phyloP scores from a whole-genome alignment of 2,888 invertebrate species.

The Meloe dianella region DNA sequence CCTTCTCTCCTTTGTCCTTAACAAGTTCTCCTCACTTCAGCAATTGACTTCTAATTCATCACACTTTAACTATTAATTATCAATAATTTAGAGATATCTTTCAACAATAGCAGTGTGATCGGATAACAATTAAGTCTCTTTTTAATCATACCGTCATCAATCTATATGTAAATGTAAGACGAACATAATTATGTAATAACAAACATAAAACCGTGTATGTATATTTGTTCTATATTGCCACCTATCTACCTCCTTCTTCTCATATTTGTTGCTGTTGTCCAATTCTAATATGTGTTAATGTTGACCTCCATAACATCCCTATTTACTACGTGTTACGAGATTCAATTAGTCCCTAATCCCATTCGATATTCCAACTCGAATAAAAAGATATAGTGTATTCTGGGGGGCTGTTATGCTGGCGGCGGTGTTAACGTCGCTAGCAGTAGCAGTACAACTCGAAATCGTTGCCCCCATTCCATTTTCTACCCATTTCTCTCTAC shows the following conservation, averaged over 20 bases:
- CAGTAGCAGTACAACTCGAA: background rate
- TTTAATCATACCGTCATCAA: background rate
- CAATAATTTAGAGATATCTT: background rate
- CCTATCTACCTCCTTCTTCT: background rate
- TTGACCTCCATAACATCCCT: conserved; percentile 17
- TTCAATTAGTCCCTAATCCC: conserved; percentile 31
- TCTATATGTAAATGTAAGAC: background rate
- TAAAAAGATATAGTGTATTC: conserved; percentile 30
- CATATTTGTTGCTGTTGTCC: conserved; percentile 22
- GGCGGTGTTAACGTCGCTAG: conserved; percentile 1
- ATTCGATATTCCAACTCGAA: conserved; percentile 34
- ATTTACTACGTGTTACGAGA: conserved; percentile 30
- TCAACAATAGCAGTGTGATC: background rate
- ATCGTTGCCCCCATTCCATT: conserved; percentile 9
- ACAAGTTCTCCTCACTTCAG: background rate
- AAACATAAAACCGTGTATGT: background rate
- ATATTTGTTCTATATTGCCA: background rate
- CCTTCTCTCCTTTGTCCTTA: background rate
- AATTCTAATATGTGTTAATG: conserved; percentile 33
- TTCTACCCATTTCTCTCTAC: conserved; percentile 10
- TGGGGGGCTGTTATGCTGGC: conserved; percentile 9
- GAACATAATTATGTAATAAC: background rate
- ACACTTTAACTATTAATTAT: conserved; percentile 15
- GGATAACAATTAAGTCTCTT: background rate
- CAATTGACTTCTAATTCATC: conserved; percentile 8